Evolutionary conservation across 1,140 invertebrate genomes (phyloP).

Genomic region (Microvelia longipes): DNA sequence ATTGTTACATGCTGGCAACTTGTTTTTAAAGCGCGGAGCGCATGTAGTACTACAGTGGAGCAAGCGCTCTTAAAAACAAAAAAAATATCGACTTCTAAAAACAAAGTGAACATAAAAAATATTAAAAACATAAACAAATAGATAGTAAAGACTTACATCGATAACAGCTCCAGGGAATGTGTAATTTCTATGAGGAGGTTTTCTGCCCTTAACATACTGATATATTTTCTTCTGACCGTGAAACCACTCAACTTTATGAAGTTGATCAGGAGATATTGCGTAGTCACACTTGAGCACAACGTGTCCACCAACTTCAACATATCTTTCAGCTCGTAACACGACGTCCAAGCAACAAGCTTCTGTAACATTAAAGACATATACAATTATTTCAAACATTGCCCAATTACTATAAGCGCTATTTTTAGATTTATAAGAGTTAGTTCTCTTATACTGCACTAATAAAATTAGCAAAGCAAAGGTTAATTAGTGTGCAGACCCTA

Average conservation of each 20-base stretch:
- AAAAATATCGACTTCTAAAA: no score
- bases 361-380: constrained; percentile 9
- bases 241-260: constrained; percentile 48
- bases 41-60: no score
- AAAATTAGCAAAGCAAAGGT: no score
- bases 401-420: no score
- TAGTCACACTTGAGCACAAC: constrained; percentile 33
- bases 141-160: constrained; percentile 42
- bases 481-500: no score
- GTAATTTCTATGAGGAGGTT: constrained; percentile 42
- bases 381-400: no score
- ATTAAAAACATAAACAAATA: neutral
- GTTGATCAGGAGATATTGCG: constrained; percentile 28
- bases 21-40: no score
- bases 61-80: no score
- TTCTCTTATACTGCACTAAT: no score
- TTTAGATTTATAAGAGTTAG: no score
- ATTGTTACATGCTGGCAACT: no score
- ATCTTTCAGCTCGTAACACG: constrained; percentile 26
- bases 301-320: constrained; percentile 30
- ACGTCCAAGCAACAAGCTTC: constrained; percentile 14
- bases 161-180: constrained; percentile 44
- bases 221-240: constrained; percentile 57
- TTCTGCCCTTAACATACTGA: constrained; percentile 56
- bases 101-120: no score